Percentiles rank a stretch among this genome's conserved stretches.
Conservation (phyloP, 2,113 vertebrate genomes). For the Heterotilapia buettikoferi region DNA sequence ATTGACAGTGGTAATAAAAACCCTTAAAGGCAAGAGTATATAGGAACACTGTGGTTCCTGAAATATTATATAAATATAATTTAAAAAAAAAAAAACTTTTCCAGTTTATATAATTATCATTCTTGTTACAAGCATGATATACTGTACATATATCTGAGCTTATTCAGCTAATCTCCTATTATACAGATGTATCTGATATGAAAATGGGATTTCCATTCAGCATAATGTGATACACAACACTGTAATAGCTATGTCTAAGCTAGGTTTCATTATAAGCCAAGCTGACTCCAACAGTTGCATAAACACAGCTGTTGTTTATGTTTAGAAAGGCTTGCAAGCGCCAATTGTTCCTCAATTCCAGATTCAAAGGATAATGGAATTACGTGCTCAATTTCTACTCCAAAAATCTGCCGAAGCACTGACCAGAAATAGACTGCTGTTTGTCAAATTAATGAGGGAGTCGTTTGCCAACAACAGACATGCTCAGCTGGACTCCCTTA, state of each 20-base stretch:
- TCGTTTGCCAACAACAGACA: background rate
- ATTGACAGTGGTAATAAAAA: background rate
- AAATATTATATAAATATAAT: background rate
- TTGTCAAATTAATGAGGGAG: slow-evolving; percentile 42
- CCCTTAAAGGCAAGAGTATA: background rate
- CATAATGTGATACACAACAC: background rate
- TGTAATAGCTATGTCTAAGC: background rate
- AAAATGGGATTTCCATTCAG: background rate
- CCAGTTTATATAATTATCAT: background rate
- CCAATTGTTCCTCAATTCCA: slow-evolving; percentile 14
- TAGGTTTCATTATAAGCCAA: background rate
- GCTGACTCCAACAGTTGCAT: background rate
- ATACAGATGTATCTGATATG: background rate
- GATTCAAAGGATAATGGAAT: slow-evolving; percentile 24
- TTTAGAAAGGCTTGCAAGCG: slow-evolving; percentile 2
- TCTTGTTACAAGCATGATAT: background rate
- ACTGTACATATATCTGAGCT: background rate
- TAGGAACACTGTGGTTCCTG: background rate
- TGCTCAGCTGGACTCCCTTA: slow-evolving; percentile 29
- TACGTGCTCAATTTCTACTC: background rate
- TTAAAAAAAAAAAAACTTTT: accelerated
- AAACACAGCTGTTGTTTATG: slow-evolving; percentile 43
- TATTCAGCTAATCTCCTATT: background rate
- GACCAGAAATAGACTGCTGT: slow-evolving; percentile 32
- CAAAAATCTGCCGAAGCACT: background rate